Base-by-base conservation (phyloP, 2,797 vertebrate species). In the Holocentrus rufus region DNA sequence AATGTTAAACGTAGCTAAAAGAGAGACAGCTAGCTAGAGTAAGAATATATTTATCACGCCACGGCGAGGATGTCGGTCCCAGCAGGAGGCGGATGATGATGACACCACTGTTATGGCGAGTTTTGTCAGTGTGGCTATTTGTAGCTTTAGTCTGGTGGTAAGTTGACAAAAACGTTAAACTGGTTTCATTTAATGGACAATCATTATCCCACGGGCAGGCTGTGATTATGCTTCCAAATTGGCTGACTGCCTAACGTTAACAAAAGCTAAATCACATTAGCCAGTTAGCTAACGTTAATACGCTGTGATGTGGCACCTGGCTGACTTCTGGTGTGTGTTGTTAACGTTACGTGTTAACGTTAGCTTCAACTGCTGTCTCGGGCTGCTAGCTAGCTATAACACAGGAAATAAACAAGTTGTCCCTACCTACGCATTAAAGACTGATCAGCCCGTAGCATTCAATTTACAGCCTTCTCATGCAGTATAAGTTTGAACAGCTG, bases 41-140 rank as follows among this genome's bases (percentile, higher is more conserved):
- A 62, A 59, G 42, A n/a, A 57, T 47, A 61, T 39, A 36, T 76
- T 76, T 80, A 2, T 53, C 47, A 73, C 57, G 59, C 44, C 18
- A 39, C 73, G 73, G 75, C 44, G 79, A 92, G 70, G 59, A 93
- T 92, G 92, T 84, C 74, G 81, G 75, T 90, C 69, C 90, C 90
- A 79, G 71, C 76, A 14, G 91, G 91, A 87, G 80, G 90, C 69
- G 90, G 90, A 91, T 92, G 91, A 93, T 84, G 89, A 92, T 89
- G 89, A 86, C 67, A 75, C 68, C 76, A 72, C 44, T 85, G 84
- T 76, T 85, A 74, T 86, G 88, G 86, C 87, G 88, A 87, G 47
- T 77, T 81, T 52, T 89, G 86, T 86, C 85, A 83, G 66, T 90
- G 82, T 92, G 84, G 82, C 87, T 92, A 0, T 81, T 82, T 80